Conservation (phyloP, 2,113 vertebrate genomes). For the Galeopterus variegatus region DNA sequence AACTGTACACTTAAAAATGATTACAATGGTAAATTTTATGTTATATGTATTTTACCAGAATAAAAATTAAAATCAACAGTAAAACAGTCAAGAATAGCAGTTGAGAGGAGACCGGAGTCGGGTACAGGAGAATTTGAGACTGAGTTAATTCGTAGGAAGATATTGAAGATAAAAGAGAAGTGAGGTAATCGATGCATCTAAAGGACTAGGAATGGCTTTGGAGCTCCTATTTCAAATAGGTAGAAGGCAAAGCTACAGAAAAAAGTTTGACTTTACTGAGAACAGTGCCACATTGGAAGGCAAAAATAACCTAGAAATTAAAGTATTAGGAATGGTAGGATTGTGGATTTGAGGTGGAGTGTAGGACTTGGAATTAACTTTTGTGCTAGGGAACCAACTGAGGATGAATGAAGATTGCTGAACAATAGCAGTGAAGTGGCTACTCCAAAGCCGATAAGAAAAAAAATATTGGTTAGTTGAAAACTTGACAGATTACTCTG, state of each 20-base stretch:
- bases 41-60: background rate
- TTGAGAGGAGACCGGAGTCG: background rate
- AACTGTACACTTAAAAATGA: background rate
- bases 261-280: background rate
- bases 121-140: slow-evolving; percentile 4
- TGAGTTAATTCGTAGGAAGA: background rate
- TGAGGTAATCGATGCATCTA: background rate
- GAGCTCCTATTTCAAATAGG: background rate
- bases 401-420: background rate
- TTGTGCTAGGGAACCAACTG: background rate
- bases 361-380: background rate
- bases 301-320: background rate
- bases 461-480: slow-evolving; percentile 21
- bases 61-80: background rate
- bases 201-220: background rate
- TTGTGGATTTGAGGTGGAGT: background rate
- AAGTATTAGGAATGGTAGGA: background rate
- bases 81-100: background rate
- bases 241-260: background rate
- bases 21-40: background rate
- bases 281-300: background rate
- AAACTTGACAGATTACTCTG: background rate
- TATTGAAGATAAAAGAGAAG: background rate
- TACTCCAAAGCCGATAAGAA: background rate
- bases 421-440: background rate